Evolutionary conservation across 2,888 invertebrate genomes (phyloP), one percentile per base, ranked within the genome.

Genomic region (Apodemia zela): DNA sequence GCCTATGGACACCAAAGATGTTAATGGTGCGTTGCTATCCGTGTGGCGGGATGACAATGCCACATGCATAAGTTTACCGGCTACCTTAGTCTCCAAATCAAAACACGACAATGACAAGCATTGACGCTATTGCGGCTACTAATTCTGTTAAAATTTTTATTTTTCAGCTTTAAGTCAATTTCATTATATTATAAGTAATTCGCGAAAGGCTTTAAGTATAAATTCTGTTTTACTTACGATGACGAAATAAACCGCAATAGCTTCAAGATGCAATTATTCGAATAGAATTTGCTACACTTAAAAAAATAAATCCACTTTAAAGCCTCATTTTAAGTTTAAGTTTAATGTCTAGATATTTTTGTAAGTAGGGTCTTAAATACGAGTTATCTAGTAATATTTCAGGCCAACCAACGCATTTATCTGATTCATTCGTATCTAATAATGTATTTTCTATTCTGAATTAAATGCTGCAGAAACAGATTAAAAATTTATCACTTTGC

Each of bases 401-500:
- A 62, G 54, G 17, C 33, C 58, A 63, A 47, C 38, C 38, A 54
- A 21, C 17, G 59, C 60, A 42, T 57, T 60, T 60, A 60, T 63
- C 60, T 60, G 59, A 63, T 63, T 60, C 51, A 35, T 60, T 59
- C 62, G 45, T 64, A 64, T 62, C 59, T 63, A 63, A 63, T 63
- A 60, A 63, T 35, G 58, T 61, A 61, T 73, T 75, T 78, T 76
- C 74, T 74, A 76, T 82, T 76, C 80, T 73, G 77, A 80, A 79
- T 75, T 72, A 73, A 77, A 75, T 68, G 73, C 71, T 75, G 74
- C 76, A 75, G 74, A 76, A 79, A 80, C 75, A 82, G 84, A 85
- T 87, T 84, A 82, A 78, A 86, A 84, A 86, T 85, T 82, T 88
- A 87, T 87, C 85, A 84, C 78, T 82, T 74, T 78, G 80, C 80